Percentiles rank a stretch among this genome's conserved stretches.
Evolutionary conservation across 2,113 vertebrate genomes (phyloP).

Genomic region (Naja naja): DNA sequence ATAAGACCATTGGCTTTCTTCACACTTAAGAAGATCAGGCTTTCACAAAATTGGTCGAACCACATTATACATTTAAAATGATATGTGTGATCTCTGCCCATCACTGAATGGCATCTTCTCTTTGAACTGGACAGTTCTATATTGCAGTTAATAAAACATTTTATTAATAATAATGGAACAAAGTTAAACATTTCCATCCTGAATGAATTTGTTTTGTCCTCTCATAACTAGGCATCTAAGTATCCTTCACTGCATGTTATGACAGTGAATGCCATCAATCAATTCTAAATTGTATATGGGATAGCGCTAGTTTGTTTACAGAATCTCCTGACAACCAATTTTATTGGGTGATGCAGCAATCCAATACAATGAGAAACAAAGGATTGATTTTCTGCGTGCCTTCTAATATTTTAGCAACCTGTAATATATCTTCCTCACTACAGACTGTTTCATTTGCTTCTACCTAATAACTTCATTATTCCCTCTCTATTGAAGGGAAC

Average conservation of each 20-base stretch:
- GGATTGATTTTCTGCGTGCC: too few species aligned
- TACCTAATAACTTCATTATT: neutral
- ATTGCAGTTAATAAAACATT: neutral
- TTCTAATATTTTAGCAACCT: neutral
- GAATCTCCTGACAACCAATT: neutral
- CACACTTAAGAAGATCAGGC: neutral
- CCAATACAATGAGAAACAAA: neutral
- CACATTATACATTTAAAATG: neutral
- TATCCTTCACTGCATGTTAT: too few species aligned
- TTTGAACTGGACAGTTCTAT: neutral
- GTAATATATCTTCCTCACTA: neutral
- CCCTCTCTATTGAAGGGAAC: neutral
- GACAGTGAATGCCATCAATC: neutral
- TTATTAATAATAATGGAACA: neutral
- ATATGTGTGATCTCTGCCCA: neutral
- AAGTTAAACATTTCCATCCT: neutral
- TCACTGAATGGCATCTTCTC: neutral
- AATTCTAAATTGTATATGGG: neutral
- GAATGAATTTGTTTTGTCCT: neutral
- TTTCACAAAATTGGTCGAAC: neutral
- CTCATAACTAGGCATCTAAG: neutral
- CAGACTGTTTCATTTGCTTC: neutral
- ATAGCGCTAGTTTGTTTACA: neutral
- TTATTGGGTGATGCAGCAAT: neutral
- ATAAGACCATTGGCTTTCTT: neutral